Base-by-base conservation (phyloP, 2,888 invertebrate species). In the Petrolisthes cinctipes region DNA sequence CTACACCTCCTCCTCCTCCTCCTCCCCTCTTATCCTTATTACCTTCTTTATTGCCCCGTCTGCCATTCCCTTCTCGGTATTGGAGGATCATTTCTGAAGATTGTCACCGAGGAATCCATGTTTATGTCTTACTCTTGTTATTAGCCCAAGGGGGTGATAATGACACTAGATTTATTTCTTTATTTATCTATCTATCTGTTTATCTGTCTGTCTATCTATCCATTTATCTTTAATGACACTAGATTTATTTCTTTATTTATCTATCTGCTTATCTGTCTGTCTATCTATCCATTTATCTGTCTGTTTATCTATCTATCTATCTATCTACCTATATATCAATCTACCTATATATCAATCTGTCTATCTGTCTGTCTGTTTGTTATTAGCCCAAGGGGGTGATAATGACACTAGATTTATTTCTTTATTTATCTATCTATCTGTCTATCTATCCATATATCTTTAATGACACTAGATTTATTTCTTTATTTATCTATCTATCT, bases 181-280 rank as follows among this genome's bases (percentile, higher is more conserved):
- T 82, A 37, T 68, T n/a, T 82, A 68, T 82, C 14, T 82, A 68
- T 82, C 14, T 82, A 51, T 82, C 0, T 82, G 51, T 82, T 4
- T 82, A 51, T 82, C 14, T 82, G 37, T 82, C 51, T 82, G 6
- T 82, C 11, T 68, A 37, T 68, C 11, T 82, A 37, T 82, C 11
- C 3, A 17, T 61, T 1, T 61, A 3, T 61, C 11, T 61, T n/a
- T n/a, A n/a, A n/a, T n/a, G n/a, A n/a, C n/a, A n/a, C n/a, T n/a
- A n/a, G n/a, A n/a, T n/a, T n/a, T n/a, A 3, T 61, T 9, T 61
- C 0, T 61, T 3, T 17, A 11, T 17, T 3, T 61, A 11, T 61
- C 61, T 17, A 37, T 37, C 37, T 37, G 37, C 2, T 2, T 37
- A 37, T 37, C 2, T 37, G 2, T 37, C 37, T 37, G 2, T 37